Evolutionary conservation across 2,888 invertebrate species (phyloP).

Genomic region (Microchrysa polita): DNA sequence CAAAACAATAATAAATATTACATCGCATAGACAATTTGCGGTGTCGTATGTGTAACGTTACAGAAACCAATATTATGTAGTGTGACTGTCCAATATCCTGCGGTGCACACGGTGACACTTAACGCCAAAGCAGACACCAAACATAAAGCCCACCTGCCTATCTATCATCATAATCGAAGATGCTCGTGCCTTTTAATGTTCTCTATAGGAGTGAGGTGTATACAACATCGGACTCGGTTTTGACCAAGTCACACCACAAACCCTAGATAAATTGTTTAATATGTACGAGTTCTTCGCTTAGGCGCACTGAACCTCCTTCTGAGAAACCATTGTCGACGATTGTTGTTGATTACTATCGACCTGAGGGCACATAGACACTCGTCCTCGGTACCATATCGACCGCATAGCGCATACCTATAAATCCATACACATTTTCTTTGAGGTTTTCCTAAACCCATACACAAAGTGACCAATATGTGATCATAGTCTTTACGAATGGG

Average conservation of each 20-base stretch:
- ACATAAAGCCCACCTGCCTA: slow-evolving; percentile 32
- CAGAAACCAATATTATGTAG: too few species aligned
- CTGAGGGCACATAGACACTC: neutral
- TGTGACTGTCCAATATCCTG: neutral
- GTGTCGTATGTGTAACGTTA: neutral
- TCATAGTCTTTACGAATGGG: neutral
- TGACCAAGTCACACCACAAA: slow-evolving; percentile 5
- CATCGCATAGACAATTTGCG: too few species aligned
- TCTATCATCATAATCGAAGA: slow-evolving; percentile 37
- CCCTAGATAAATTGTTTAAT: slow-evolving; percentile 37
- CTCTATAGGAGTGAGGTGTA: slow-evolving; percentile 14
- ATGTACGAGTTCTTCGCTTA: too few species aligned
- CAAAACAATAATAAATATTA: neutral
- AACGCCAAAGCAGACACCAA: neutral
- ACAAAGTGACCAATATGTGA: slow-evolving; percentile 18
- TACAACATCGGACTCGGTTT: neutral
- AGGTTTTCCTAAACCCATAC: slow-evolving; percentile 24
- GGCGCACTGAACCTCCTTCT: neutral
- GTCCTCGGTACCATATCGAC: neutral
- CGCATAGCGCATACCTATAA: too few species aligned
- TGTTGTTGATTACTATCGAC: neutral
- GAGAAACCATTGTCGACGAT: neutral
- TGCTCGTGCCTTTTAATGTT: slow-evolving; percentile 41
- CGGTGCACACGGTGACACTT: neutral
- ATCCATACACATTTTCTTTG: slow-evolving; percentile 14